Conservation (phyloP, 2,888 invertebrate genomes). For the Drosophila setosimentum region DNA sequence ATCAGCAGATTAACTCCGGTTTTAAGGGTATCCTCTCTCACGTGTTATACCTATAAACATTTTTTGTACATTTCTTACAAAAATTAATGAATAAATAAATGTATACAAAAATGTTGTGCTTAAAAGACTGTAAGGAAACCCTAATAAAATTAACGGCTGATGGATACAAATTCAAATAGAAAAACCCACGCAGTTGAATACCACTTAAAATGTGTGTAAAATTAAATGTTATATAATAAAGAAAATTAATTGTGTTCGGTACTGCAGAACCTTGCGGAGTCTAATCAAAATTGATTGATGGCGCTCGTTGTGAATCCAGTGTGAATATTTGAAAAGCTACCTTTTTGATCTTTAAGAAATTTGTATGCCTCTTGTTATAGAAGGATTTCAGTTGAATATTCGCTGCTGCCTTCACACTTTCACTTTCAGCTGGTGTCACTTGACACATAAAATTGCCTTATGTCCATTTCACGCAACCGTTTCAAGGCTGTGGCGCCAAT, state of each 20-base stretch:
- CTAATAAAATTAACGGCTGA: neutral
- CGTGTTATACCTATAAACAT: neutral
- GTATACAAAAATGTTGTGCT: neutral
- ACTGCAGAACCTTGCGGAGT: no score
- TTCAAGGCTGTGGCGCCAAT: constrained; percentile 68
- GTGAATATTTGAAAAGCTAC: neutral
- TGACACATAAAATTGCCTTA: neutral
- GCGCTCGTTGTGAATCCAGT: neutral
- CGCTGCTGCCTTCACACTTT: neutral
- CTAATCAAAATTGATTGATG: neutral
- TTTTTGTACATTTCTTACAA: neutral
- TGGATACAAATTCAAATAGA: neutral
- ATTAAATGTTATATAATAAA: neutral
- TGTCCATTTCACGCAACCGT: constrained; percentile 18
- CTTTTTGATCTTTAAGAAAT: neutral
- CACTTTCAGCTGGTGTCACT: constrained; percentile 20
- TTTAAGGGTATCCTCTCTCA: neutral
- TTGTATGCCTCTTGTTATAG: neutral
- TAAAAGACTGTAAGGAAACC: neutral
- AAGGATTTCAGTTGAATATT: neutral
- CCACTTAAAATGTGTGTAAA: neutral
- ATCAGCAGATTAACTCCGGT: neutral
- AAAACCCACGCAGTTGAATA: neutral
- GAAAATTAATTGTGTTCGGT: neutral
- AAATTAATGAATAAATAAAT: no score